Base-by-base conservation (phyloP, 2,888 invertebrate species). In the Tiliacea citrago region DNA sequence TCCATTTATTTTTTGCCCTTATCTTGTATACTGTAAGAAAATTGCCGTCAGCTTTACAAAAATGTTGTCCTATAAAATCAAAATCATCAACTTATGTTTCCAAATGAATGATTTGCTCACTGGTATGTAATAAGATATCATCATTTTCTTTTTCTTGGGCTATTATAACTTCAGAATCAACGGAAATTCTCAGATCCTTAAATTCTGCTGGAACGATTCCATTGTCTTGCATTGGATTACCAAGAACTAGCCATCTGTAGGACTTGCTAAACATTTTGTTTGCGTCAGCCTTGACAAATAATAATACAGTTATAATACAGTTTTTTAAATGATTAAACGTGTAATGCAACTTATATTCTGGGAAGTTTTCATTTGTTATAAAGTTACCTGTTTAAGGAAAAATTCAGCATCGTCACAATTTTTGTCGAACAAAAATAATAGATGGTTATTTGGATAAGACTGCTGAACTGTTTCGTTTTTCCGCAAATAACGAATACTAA, bases 81-180 rank as follows among this genome's bases (percentile, higher is more conserved):
- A n/a, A 18, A 58, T 18, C 13, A 60, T 39, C 2, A 55, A 24
- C 21, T 29, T 13, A 39, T 39, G 7, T 7, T n/a, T 16, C 16
- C 7, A 39, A 13, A 65, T 49, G 0, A 67, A 67, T 47, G 18
- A 18, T 24, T 45, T 42, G 79, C 92, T 91, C 79, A 95, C 94
- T 84, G 74, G 88, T 84, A 9, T 87, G 84, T 53, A 95, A 70
- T 24, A 83, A 49, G 69, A 85, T 88, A 16, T 73, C 68, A 55
- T 84, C 9, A 51, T 81, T 81, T 8, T 65, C 74, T 39, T 68
- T 76, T 70, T 86, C 86, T 66, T 89, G 83, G 8, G 92, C 82
- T 18, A 94, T 45, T 18, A 93, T 86, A 21, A 95, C 90, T 78
- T 95, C 92, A 7, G 95, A 92, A 87, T 95, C 92, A n/a, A 90